Percentiles rank a stretch among this genome's conserved stretches.
Conservation (phyloP, 2,888 invertebrate species). For the Pasiphila rectangulata region DNA sequence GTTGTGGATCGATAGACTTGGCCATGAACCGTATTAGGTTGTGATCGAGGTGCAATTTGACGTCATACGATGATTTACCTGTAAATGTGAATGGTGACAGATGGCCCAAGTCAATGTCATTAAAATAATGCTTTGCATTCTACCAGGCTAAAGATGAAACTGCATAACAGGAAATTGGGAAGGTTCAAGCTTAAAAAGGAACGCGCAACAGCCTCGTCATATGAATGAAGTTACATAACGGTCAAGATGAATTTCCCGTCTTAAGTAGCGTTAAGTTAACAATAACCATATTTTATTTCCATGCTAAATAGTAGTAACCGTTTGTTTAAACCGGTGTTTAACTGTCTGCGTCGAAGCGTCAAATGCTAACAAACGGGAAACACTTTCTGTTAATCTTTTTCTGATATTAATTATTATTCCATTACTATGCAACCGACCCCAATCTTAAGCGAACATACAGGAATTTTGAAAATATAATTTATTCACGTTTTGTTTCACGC, state of each 20-base stretch:
- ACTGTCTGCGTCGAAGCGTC: conserved; percentile 61
- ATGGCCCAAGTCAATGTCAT: neutral
- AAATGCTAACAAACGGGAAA: conserved; percentile 50
- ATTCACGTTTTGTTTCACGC: neutral
- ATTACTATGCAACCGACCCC: neutral
- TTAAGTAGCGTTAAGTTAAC: conserved; percentile 35
- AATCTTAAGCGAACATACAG: neutral
- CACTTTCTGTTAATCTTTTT: conserved; percentile 45
- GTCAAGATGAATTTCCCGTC: conserved; percentile 13
- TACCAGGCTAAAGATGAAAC: neutral
- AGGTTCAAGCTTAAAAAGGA: too few relatives aligned
- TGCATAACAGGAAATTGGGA: too few relatives aligned
- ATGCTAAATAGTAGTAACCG: conserved; percentile 46
- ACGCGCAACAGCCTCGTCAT: too few relatives aligned
- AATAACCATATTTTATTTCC: conserved; percentile 38
- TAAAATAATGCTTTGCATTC: neutral
- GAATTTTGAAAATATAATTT: neutral
- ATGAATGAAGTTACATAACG: conserved; percentile 13
- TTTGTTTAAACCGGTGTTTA: conserved; percentile 56
- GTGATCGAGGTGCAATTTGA: conserved; percentile 1
- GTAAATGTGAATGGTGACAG: neutral
- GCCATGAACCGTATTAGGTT: conserved; percentile 30
- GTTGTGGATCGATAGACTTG: conserved; percentile 35
- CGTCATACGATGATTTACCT: conserved; percentile 15
- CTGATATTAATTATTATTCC: conserved; percentile 20